Base-by-base conservation (phyloP, 2,113 vertebrate species). In the Eolophus roseicapilla region DNA sequence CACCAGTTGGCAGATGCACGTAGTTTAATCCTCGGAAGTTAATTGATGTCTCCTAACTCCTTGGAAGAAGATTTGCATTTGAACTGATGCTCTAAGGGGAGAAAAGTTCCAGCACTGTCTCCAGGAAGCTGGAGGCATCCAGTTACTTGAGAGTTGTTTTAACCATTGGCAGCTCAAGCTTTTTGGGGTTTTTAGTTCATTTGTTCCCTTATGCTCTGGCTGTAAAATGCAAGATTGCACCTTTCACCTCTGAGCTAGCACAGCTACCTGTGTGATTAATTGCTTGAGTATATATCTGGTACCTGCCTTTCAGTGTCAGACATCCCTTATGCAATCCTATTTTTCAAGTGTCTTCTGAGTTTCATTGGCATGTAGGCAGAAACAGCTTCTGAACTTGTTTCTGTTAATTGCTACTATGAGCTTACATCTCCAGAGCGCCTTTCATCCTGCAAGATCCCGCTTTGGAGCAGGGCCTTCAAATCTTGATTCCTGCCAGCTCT, bases 361-460 rank as follows among this genome's bases (percentile, higher is more conserved):
- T 86, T 68, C 88, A 50, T 92, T 94, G 96, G 88, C 80, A 89
- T 79, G 62, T 78, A 76, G 83, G 77, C 80, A 84, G 88, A 79
- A 86, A 73, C 81, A 88, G 62, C 86, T 79, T 76, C 83, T 0
- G 0, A 81, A 92, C 86, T 84, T 88, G 86, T 89, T 91, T 79
- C 86, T 73, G 28, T 86, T 96, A 96, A 97, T 95, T 91, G 80
- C 91, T 89, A 41, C 88, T 93, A 50, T 53, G 46, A 93, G 94
- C 86, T 87, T 96, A 92, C 83, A 82, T 94, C 95, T 95, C 93
- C 83, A 85, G 86, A 94, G 86, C 74, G 81, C 57, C 81, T 97
- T 95, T 96, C 91, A 93, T 95, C 74, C 67, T 87, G 41, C 31
- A 20, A 73, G 96, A 57, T 88, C 60, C 80, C 50, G 27, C 81